These are phyloP conservation scores for Varanus salvator DNA, from an alignment of 2,113 vertebrate species.

Conservation along the genomic window DNA sequence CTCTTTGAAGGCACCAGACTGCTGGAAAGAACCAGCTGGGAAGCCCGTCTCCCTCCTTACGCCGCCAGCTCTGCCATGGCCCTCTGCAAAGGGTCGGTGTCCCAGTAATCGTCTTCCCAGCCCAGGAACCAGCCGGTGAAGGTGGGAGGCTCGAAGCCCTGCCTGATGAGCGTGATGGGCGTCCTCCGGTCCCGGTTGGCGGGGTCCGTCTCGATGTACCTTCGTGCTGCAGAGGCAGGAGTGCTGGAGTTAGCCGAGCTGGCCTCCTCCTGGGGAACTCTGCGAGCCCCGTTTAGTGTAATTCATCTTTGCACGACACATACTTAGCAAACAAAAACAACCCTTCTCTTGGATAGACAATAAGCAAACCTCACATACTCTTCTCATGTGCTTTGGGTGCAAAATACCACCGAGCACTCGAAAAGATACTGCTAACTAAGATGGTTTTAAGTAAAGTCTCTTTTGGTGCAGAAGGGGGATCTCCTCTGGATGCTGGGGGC, in stretches of 20 bases:
- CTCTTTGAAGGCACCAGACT: conserved; percentile 46
- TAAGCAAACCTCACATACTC: no score
- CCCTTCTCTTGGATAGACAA: no score
- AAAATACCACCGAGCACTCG: no score
- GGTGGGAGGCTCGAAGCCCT: conserved; percentile 91
- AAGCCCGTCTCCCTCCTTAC: conserved; percentile 59
- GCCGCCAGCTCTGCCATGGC: conserved; percentile 89
- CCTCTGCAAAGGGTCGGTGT: conserved; percentile 88
- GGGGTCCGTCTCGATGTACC: conserved; percentile 92
- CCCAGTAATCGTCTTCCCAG: conserved; percentile 95
- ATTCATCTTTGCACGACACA: no score
- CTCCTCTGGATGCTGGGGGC: no score
- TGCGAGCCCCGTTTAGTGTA: no score
- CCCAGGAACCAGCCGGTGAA: conserved; percentile 98
- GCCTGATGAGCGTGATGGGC: conserved; percentile 87
- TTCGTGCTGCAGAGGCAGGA: conserved; percentile 80
- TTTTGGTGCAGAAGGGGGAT: no score
- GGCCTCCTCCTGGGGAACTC: no score
- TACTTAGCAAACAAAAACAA: no score
- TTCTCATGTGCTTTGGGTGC: no score
- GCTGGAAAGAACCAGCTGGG: neutral
- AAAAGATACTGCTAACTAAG: no score
- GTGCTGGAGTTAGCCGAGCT: neutral
- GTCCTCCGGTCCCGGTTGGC: conserved; percentile 88
- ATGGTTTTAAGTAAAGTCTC: no score